These are phyloP conservation scores for Paramuricea clavata DNA, from an alignment of 92 coral and sea anemone species.

Conservation along the genomic window DNA sequence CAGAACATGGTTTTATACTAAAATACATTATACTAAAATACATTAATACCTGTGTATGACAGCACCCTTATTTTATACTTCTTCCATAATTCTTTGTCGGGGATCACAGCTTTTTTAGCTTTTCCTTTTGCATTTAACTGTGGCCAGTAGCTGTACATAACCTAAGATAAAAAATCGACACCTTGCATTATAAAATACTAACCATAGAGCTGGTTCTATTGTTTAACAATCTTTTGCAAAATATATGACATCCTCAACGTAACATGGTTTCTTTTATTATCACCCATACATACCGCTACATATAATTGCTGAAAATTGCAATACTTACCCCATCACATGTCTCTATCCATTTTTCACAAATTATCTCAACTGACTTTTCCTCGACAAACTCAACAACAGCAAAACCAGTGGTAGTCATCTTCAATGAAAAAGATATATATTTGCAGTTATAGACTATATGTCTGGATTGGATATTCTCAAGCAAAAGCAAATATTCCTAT, in stretches of 20 bases:
- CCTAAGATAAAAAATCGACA: neutral
- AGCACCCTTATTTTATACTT: constrained; percentile 14
- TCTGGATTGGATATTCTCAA: neutral
- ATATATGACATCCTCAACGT: neutral
- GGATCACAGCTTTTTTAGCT: neutral
- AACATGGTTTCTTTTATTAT: too few relatives aligned
- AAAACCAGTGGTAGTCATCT: constrained; percentile 11
- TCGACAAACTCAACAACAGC: constrained; percentile 25
- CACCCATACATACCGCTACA: neutral
- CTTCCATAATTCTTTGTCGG: constrained; percentile 7
- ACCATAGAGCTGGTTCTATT: neutral
- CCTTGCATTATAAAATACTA: neutral
- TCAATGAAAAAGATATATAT: neutral
- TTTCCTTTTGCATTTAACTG: neutral
- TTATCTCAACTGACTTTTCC: constrained; percentile 17
- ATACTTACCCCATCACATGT: constrained; percentile 17
- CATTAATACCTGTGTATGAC: constrained; percentile 29
- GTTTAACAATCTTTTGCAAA: neutral
- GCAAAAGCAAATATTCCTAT: neutral
- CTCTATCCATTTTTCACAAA: constrained; percentile 1
- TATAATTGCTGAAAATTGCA: neutral
- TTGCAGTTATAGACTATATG: neutral
- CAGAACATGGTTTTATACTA: neutral
- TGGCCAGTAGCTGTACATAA: constrained; percentile 30
- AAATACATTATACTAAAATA: neutral